phyloP scores from a whole-genome alignment of 2,113 vertebrate genomes.

The Cacatua alba region DNA sequence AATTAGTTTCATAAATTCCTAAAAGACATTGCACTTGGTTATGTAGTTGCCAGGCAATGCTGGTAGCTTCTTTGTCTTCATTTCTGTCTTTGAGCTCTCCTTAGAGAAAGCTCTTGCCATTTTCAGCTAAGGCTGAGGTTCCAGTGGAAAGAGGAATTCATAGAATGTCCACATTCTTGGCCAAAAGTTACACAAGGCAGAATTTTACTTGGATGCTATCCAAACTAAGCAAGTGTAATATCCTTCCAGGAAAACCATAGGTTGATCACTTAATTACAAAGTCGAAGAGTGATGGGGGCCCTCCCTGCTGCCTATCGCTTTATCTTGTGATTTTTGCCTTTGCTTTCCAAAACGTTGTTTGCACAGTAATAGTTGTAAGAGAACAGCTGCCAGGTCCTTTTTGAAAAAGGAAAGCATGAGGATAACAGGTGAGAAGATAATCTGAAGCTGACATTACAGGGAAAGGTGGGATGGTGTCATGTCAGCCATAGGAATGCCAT shows the following conservation, averaged over 20 bases:
- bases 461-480: constrained; percentile 26
- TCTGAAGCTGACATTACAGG: not conserved
- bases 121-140: not conserved
- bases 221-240: not conserved
- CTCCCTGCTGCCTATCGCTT: not conserved
- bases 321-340: not conserved
- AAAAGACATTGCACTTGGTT: not conserved
- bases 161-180: not conserved
- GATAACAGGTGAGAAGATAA: not conserved
- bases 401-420: not conserved
- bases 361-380: not conserved
- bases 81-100: not conserved
- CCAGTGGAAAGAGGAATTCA: not conserved
- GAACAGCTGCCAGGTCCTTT: not conserved
- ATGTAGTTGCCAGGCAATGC: not conserved
- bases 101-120: not conserved
- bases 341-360: not conserved
- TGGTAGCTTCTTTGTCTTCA: not conserved
- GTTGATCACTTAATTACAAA: not conserved
- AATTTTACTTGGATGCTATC: not conserved
- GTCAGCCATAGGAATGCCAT: constrained; percentile 67
- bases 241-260: not conserved
- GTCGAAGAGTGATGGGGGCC: not conserved
- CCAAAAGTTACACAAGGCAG: not conserved
- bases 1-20: not conserved